A percentile compares a stretch with the other conserved stretches of the same genome.
These are phyloP conservation scores for Antennarius striatus DNA, from an alignment of 2,113 vertebrate species.

Conservation along the genomic window DNA sequence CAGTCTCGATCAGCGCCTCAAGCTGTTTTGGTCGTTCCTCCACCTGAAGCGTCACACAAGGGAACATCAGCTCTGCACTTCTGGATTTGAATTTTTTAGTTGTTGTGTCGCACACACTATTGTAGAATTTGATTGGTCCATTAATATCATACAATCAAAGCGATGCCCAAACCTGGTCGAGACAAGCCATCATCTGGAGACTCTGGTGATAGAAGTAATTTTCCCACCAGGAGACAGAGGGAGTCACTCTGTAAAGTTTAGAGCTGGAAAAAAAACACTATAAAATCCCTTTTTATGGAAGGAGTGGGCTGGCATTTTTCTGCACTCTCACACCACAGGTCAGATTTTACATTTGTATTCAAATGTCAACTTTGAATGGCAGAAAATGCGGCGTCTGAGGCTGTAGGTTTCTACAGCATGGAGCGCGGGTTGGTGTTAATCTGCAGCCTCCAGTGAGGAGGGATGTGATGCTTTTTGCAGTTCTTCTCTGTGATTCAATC, in stretches of 20 bases:
- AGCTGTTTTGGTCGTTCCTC: conserved; percentile 3
- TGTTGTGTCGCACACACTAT: no score
- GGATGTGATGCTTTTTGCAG: background rate
- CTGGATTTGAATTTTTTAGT: no score
- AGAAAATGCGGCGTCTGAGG: background rate
- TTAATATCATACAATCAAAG: background rate
- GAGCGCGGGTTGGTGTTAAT: background rate
- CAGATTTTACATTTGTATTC: background rate
- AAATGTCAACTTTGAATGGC: conserved; percentile 1
- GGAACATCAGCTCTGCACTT: no score
- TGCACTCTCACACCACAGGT: background rate
- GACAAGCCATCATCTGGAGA: conserved; percentile 18
- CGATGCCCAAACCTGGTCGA: conserved; percentile 13
- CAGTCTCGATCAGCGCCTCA: conserved; percentile 32
- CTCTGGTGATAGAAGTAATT: conserved; percentile 13
- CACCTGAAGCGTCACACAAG: no score
- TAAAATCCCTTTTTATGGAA: background rate
- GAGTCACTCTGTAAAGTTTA: conserved; percentile 4
- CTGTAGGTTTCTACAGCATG: background rate
- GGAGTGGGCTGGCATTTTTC: background rate
- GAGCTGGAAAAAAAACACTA: background rate
- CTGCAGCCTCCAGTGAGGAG: background rate
- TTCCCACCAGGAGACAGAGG: conserved; percentile 14
- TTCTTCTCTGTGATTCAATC: conserved; percentile 8
- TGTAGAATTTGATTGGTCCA: no score